These are phyloP conservation scores for Heliconius sara DNA, from an alignment of 2,888 invertebrate genomes.

Conservation along the genomic window DNA sequence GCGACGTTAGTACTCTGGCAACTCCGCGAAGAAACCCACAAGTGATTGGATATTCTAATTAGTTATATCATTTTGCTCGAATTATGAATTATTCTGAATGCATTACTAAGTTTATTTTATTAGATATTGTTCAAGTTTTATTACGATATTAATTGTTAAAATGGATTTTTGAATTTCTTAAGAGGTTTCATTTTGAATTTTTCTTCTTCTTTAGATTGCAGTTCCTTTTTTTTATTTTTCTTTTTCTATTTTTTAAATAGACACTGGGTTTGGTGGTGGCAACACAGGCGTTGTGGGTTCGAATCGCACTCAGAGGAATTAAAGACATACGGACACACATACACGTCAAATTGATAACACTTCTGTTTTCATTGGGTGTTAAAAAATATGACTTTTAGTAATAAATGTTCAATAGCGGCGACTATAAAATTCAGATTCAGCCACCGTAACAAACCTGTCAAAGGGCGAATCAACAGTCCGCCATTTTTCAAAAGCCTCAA, in stretches of 20 bases:
- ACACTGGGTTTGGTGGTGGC: no score
- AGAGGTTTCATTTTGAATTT: no score
- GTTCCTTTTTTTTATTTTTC: no score
- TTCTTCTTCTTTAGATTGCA: no score
- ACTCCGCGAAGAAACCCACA: constrained; percentile 14
- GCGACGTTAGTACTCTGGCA: not conserved
- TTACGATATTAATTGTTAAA: not conserved
- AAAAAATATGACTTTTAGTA: not conserved
- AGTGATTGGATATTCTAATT: constrained; percentile 17
- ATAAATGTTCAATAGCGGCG: not conserved
- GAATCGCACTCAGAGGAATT: no score
- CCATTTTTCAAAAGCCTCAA: constrained; percentile 3
- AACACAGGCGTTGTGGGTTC: no score
- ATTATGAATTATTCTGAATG: not conserved
- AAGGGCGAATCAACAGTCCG: constrained; percentile 13
- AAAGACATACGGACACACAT: no score
- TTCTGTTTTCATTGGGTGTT: no score
- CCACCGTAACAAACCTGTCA: constrained; percentile 5
- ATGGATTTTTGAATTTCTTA: no score
- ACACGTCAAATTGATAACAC: no score
- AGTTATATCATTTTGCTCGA: constrained; percentile 2
- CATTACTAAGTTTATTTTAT: not conserved
- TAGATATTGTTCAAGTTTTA: not conserved
- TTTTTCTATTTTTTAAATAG: no score
- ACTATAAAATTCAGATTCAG: constrained; percentile 11